These are phyloP conservation scores for Hemicentrotus pulcherrimus DNA, from an alignment of 35 echinoderm and acorn worm genomes.

Conservation along the genomic window DNA sequence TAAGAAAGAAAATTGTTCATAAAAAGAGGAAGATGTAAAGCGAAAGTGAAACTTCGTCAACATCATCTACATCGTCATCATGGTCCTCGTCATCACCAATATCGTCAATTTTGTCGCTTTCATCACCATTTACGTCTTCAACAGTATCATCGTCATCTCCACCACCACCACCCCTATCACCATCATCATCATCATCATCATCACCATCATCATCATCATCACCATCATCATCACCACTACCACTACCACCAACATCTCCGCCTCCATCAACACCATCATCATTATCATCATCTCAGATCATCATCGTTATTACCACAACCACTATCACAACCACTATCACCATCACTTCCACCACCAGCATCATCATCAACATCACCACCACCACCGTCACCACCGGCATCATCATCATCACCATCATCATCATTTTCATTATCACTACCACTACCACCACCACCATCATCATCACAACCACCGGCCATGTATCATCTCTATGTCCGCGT, in stretches of 20 bases:
- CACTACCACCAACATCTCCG: background rate
- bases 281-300: constrained; percentile 1
- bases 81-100: background rate
- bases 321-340: background rate
- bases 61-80: background rate
- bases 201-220: background rate
- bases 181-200: constrained; percentile 6
- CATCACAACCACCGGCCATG: no score
- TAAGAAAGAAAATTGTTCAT: background rate
- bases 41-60: no score
- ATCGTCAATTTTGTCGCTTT: background rate
- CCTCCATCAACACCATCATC: background rate
- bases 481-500: no score
- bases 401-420: no score
- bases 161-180: background rate
- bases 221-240: background rate
- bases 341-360: no score
- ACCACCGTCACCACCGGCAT: no score
- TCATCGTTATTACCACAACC: background rate
- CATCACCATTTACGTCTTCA: background rate
- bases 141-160: background rate
- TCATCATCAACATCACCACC: no score
- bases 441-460: no score
- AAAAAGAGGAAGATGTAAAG: background rate
- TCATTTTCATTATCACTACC: no score